Evolutionary conservation across 2,888 invertebrate genomes (phyloP).

Genomic region (Nomada flava): DNA sequence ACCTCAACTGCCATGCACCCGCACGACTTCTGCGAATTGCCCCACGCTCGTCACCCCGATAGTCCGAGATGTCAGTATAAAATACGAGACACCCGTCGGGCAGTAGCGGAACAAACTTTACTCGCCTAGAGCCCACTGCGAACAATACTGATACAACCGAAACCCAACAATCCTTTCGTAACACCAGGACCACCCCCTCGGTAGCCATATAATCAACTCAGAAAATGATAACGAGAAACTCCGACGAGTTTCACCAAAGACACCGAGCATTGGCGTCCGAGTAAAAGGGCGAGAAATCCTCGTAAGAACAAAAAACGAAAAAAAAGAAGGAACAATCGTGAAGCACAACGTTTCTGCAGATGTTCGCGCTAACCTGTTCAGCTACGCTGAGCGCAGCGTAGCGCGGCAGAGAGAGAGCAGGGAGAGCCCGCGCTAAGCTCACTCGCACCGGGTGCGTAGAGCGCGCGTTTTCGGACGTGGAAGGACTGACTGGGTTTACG

Average conservation of each 20-base stretch:
- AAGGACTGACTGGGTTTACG: slow-evolving; percentile 78
- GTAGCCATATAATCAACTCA: not conserved
- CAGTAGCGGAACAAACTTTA: too few species aligned
- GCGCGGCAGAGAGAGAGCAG: slow-evolving; percentile 61
- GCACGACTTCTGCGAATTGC: not conserved
- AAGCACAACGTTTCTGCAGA: not conserved
- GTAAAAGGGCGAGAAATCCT: not conserved
- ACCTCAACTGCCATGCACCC: slow-evolving; percentile 15
- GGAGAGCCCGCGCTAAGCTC: slow-evolving; percentile 69
- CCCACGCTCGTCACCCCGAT: not conserved
- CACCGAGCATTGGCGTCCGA: not conserved
- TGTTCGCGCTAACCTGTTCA: slow-evolving; percentile 41
- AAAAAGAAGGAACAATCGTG: not conserved
- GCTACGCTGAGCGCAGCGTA: slow-evolving; percentile 56
- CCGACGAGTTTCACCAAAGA: not conserved
- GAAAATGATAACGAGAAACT: not conserved
- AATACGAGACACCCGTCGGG: too few species aligned
- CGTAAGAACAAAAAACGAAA: not conserved
- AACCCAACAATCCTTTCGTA: not conserved
- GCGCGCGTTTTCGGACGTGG: slow-evolving; percentile 81
- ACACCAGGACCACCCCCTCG: not conserved
- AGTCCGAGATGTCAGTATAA: too few species aligned
- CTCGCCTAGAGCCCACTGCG: too few species aligned
- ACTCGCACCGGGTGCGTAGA: slow-evolving; percentile 76
- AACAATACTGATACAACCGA: too few species aligned